These are phyloP conservation scores for Pecten maximus DNA, from an alignment of 2,888 invertebrate species.

Conservation along the genomic window DNA sequence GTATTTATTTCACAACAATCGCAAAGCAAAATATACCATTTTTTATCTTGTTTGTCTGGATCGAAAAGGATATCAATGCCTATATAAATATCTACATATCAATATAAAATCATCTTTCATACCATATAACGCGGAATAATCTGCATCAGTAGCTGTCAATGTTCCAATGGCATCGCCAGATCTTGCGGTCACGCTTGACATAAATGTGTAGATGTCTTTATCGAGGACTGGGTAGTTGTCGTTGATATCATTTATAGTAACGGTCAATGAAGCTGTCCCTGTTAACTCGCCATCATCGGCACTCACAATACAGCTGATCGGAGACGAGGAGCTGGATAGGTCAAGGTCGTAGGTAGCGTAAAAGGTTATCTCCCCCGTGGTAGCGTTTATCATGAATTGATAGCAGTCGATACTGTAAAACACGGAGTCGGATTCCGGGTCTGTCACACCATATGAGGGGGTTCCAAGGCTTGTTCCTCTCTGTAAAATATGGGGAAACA, in stretches of 20 bases:
- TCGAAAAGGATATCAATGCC: too few species aligned
- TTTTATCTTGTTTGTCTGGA: not conserved
- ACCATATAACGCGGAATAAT: not conserved
- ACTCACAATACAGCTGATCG: constrained; percentile 52
- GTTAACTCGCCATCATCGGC: constrained; percentile 57
- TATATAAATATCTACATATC: too few species aligned
- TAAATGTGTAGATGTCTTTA: constrained; percentile 35
- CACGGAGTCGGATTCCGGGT: constrained; percentile 39
- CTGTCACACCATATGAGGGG: constrained; percentile 41
- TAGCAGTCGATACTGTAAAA: constrained; percentile 41
- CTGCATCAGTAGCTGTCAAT: constrained; percentile 45
- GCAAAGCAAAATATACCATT: not conserved
- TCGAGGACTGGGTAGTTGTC: constrained; percentile 45
- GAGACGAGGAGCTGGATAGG: constrained; percentile 40
- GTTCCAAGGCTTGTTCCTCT: constrained; percentile 47
- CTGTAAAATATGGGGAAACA: too few species aligned
- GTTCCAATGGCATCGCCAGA: constrained; percentile 39
- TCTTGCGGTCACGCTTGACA: not conserved
- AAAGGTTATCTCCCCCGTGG: constrained; percentile 52
- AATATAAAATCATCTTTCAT: not conserved
- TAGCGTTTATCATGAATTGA: constrained; percentile 47
- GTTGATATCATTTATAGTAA: constrained; percentile 55
- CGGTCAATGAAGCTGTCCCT: constrained; percentile 52
- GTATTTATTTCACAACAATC: too few species aligned
- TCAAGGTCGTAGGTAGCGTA: constrained; percentile 59